Conservation (phyloP, 2,888 invertebrate genomes). For the Eupelmus urozonus region DNA sequence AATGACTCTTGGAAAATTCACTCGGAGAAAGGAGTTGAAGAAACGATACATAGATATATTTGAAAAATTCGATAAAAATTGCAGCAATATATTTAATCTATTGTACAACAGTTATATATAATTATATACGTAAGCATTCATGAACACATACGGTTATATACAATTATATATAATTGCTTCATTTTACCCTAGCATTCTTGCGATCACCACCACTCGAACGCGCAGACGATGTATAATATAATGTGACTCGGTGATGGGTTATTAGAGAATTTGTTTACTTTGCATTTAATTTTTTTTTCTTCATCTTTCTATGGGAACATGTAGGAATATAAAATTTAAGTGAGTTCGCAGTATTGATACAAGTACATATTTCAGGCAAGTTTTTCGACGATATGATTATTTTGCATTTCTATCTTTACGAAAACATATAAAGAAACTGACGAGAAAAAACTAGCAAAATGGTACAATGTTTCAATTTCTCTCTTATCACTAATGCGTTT, state of each 20-base stretch:
- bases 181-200: conserved; percentile 16
- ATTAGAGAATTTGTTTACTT: neutral
- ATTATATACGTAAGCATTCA: conserved; percentile 37
- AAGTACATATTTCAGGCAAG: conserved; percentile 16
- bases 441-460: conserved; percentile 22
- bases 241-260: neutral
- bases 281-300: neutral
- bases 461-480: neutral
- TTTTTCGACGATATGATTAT: conserved; percentile 22
- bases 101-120: conserved; percentile 42
- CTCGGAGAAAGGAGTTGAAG: neutral
- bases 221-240: conserved; percentile 13
- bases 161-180: conserved; percentile 53
- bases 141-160: conserved; percentile 46
- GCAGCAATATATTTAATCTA: conserved; percentile 10
- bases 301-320: conserved; percentile 5
- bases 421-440: conserved; percentile 16
- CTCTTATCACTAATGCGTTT: conserved; percentile 21
- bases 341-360: conserved; percentile 16
- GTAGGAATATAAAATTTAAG: conserved; percentile 34
- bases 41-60: neutral
- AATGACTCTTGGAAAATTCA: conserved; percentile 5
- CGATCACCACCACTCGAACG: conserved; percentile 11
- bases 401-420: conserved; percentile 1
- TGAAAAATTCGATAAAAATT: conserved; percentile 26